phyloP scores from a whole-genome alignment of 2,888 invertebrate species.

The Drosophila neonasuta region DNA sequence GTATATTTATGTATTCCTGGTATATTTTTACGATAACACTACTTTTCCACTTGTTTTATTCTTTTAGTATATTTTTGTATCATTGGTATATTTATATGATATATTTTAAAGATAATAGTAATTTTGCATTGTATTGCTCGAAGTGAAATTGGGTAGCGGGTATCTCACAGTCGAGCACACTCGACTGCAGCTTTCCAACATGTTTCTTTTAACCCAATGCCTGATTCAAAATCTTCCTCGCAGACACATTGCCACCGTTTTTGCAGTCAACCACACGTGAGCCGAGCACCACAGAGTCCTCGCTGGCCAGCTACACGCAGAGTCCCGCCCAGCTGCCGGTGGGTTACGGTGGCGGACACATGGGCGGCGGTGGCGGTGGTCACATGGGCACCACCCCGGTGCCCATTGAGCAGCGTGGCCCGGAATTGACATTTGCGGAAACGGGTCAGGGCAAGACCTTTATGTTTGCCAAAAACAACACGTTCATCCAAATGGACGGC shows the following conservation, averaged over 20 bases:
- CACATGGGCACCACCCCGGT: slow-evolving; percentile 84
- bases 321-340: slow-evolving; percentile 60
- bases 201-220: not conserved
- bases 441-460: slow-evolving; percentile 93
- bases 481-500: slow-evolving; percentile 95
- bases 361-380: slow-evolving; percentile 82
- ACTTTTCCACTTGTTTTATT: too few species aligned
- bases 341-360: slow-evolving; percentile 78
- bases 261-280: slow-evolving; percentile 83
- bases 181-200: too few species aligned
- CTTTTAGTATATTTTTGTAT: too few species aligned
- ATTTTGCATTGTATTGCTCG: too few species aligned
- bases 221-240: slow-evolving; percentile 6
- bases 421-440: slow-evolving; percentile 92
- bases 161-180: too few species aligned
- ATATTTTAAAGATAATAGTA: too few species aligned
- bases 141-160: too few species aligned
- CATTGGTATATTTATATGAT: too few species aligned
- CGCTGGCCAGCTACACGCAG: slow-evolving; percentile 70
- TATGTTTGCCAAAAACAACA: slow-evolving; percentile 95
- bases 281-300: slow-evolving; percentile 83
- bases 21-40: too few species aligned
- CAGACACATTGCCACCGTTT: slow-evolving; percentile 84
- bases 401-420: slow-evolving; percentile 88
- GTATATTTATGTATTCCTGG: too few species aligned